phyloP scores from a whole-genome alignment of 2,113 vertebrate species.

The Pithys albifrons region DNA sequence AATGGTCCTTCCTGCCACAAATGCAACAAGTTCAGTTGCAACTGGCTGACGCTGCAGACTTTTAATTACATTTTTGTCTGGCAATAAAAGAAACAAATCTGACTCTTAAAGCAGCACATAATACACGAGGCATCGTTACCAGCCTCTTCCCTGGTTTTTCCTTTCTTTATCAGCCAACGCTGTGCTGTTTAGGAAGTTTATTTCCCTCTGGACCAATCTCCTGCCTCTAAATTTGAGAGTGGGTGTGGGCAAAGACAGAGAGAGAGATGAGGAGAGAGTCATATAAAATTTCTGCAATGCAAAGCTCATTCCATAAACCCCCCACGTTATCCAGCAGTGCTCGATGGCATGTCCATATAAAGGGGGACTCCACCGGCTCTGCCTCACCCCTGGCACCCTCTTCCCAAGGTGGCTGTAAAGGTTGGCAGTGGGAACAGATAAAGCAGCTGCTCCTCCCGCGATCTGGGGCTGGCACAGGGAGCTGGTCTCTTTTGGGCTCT shows the following conservation, averaged over 20 bases:
- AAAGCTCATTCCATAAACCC: neutral
- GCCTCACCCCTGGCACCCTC: neutral
- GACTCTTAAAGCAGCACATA: constrained; percentile 7
- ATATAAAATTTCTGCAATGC: constrained; percentile 47
- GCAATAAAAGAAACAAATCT: constrained; percentile 46
- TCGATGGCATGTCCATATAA: neutral
- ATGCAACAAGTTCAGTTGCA: neutral
- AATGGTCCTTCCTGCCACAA: neutral
- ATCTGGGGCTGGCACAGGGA: neutral
- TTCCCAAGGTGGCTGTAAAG: neutral
- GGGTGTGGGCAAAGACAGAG: neutral
- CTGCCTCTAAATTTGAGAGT: constrained; percentile 53
- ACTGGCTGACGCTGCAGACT: constrained; percentile 11
- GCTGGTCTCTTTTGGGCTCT: neutral
- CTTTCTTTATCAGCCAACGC: neutral
- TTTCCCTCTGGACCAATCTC: constrained; percentile 52
- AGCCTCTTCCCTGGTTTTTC: neutral
- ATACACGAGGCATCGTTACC: neutral
- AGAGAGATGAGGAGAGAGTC: neutral
- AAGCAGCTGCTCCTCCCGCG: neutral
- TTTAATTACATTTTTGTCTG: constrained; percentile 40
- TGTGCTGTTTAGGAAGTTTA: constrained; percentile 59
- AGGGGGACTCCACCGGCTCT: neutral
- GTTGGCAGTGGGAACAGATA: neutral
- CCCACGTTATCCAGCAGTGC: neutral